Evolutionary conservation across 2,888 invertebrate genomes (phyloP).

Genomic region (Gandaritis pyraliata): DNA sequence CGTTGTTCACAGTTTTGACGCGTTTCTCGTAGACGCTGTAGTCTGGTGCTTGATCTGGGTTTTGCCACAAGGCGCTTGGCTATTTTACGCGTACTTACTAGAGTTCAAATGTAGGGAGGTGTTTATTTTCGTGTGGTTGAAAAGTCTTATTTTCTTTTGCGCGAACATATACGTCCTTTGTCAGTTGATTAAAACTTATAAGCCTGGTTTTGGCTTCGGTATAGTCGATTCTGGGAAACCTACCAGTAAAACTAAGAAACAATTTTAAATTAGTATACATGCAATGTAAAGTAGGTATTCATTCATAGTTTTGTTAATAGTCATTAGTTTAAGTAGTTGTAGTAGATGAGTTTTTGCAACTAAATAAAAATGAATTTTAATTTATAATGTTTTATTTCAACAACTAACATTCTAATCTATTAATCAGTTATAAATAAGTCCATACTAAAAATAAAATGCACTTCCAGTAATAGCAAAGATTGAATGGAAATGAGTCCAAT

Average conservation of each 20-base stretch:
- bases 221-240: conserved; percentile 31
- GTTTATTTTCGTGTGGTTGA: conserved; percentile 93
- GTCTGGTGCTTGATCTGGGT: conserved; percentile 86
- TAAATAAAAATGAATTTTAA: conserved; percentile 38
- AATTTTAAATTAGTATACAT: conserved; percentile 21
- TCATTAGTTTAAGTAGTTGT: conserved; percentile 44
- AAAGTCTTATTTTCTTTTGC: conserved; percentile 92
- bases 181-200: conserved; percentile 79
- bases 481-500: conserved; percentile 24
- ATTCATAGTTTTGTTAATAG: conserved; percentile 29
- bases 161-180: conserved; percentile 90
- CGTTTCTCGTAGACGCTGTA: conserved; percentile 77
- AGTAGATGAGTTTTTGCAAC: conserved; percentile 29
- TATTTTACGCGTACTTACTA: conserved; percentile 94
- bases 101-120: conserved; percentile 95
- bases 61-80: conserved; percentile 92
- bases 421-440: conserved; percentile 54
- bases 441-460: conserved; percentile 60
- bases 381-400: conserved; percentile 64
- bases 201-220: conserved; percentile 66
- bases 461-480: conserved; percentile 30
- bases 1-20: conserved; percentile 88
- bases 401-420: conserved; percentile 56
- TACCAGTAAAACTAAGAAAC: conserved; percentile 10
- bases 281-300: conserved; percentile 6